A percentile compares a stretch with the other conserved stretches of the same genome.
Conservation (phyloP, 2,113 vertebrate genomes). For the Dendrocopos noguchii region DNA sequence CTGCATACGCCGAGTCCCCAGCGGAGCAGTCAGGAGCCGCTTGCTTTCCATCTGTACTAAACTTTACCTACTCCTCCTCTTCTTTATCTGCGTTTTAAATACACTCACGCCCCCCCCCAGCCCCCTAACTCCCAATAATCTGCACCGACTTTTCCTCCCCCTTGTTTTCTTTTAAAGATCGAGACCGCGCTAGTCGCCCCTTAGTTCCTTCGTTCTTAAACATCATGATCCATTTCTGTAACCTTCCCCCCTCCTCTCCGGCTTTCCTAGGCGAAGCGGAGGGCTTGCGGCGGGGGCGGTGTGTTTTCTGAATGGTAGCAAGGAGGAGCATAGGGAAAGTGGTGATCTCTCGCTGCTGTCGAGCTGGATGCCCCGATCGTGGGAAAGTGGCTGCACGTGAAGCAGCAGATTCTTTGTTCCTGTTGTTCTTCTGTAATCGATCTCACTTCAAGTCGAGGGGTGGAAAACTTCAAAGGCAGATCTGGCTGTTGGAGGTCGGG, state of each 20-base stretch:
- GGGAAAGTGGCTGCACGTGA: slow-evolving; percentile 86
- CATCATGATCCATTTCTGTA: not conserved
- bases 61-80: not conserved
- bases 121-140: not conserved
- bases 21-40: not conserved
- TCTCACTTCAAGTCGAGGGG: slow-evolving; percentile 81
- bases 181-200: not conserved
- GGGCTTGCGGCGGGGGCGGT: not conserved
- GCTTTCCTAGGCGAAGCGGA: not conserved
- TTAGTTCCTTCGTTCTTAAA: not conserved
- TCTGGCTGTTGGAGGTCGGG: slow-evolving; percentile 78
- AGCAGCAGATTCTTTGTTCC: slow-evolving; percentile 80
- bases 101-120: too few species aligned
- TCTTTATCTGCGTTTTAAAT: not conserved
- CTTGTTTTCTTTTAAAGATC: not conserved
- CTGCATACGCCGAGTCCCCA: not conserved
- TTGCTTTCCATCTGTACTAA: not conserved
- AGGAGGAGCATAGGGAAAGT: slow-evolving; percentile 10
- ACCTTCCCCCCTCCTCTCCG: not conserved
- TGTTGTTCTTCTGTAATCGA: slow-evolving; percentile 87
- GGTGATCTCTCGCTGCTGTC: slow-evolving; percentile 60
- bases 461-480: slow-evolving; percentile 82
- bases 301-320: slow-evolving; percentile 21
- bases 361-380: slow-evolving; percentile 79
- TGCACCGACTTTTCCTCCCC: not conserved